Base-by-base conservation (phyloP, 2,797 vertebrate species). In the Urophycis tenuis region DNA sequence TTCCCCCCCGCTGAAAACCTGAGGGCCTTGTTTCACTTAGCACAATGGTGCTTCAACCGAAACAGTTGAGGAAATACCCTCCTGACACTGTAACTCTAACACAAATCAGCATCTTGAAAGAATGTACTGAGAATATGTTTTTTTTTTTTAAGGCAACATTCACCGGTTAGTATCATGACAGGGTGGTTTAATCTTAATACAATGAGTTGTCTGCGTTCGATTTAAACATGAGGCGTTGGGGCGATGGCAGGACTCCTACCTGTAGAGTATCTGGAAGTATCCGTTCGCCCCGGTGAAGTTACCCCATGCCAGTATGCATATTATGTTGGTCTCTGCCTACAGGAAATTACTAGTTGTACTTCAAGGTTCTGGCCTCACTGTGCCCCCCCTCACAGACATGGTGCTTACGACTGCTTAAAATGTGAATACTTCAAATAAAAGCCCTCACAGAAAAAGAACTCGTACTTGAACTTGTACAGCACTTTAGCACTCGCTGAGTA, bases 11-110 rank as follows among this genome's bases (percentile, higher is more conserved):
- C 74, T 83, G 82, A 74, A 89, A 91, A 92, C 91, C 90, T 81
- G 77, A 89, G 89, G 90, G 90, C 86, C 89, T 91, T 89, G 87
- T 88, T 91, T 91, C 85, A 90, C 86, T 91, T 90, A 90, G 87
- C 80, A 79, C 81, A 86, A 81, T 85, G 85, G 88, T 89, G 89
- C 81, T 82, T 81, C 60, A 67, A 67, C 83, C 83, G 81, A 81
- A 88, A 87, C 60, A 80, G 78, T 70, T 84, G 80, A 87, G 85
- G 75, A 82, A 87, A 81, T 49, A 79, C 29, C 76, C 22, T 49
- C 14, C 60, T n/a, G 12, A 67, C 67, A 77, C 35, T 12, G 34
- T 70, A 76, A 60, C 53, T 32, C 7, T 31, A 60, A 60, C 31
- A 33, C 35, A 36, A 35, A 25, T 39, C 69, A 71, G 9, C 31